A percentile compares a stretch with the other conserved stretches of the same genome.
phyloP scores from a whole-genome alignment of 2,888 invertebrate genomes.

The Mantis religiosa region DNA sequence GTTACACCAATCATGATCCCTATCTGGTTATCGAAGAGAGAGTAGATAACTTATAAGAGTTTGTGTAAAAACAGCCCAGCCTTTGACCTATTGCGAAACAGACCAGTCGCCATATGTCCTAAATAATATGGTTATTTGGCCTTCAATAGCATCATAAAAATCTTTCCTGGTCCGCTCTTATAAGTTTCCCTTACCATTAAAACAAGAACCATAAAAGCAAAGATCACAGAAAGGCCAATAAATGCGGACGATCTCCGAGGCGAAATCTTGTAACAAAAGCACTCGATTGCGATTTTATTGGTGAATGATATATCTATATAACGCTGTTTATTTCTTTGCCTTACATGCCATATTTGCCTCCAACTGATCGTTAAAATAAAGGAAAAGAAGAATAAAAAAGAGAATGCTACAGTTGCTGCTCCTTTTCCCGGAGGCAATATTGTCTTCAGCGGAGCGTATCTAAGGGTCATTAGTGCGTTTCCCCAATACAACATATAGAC shows the following conservation, averaged over 20 bases:
- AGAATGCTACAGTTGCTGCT: background rate
- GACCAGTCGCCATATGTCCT: background rate
- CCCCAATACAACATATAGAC: conserved; percentile 14
- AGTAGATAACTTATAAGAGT: too few relatives aligned
- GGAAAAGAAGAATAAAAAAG: background rate
- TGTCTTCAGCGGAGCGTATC: conserved; percentile 20
- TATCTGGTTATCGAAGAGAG: too few relatives aligned
- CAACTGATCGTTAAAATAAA: conserved; percentile 8
- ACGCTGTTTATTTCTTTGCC: background rate
- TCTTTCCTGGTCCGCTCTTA: background rate
- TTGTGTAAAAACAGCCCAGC: background rate
- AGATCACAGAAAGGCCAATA: background rate
- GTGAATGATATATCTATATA: conserved; percentile 2
- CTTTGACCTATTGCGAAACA: background rate
- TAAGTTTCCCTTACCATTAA: background rate
- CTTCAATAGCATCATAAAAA: conserved; percentile 5
- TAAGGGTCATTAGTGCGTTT: conserved; percentile 24
- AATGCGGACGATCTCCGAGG: background rate
- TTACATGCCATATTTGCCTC: background rate
- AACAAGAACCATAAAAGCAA: background rate
- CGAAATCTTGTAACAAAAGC: background rate
- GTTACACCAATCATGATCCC: too few relatives aligned
- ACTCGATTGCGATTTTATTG: conserved; percentile 13
- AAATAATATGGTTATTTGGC: background rate
- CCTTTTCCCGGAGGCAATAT: conserved; percentile 7